Evolutionary conservation across 1,140 invertebrate species (phyloP).

Genomic region (Habropoda laboriosa): DNA sequence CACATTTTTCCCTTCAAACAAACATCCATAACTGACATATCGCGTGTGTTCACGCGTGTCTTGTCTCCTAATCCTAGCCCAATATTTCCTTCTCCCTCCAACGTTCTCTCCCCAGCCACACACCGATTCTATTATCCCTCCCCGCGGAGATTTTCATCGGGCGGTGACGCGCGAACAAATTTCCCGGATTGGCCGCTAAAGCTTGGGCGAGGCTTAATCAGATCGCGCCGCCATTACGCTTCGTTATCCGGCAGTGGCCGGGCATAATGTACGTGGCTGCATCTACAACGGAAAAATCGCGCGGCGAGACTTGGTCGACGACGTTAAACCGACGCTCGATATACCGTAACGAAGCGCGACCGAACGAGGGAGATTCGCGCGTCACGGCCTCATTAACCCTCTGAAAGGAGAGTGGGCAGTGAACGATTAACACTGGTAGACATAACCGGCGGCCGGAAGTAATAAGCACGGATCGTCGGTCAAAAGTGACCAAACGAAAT

Average conservation of each 20-base stretch:
- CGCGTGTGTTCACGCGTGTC: no score
- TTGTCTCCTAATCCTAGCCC: no score
- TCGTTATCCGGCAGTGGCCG: conserved; percentile 15
- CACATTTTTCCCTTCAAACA: no score
- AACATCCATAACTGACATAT: no score
- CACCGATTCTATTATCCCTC: not conserved
- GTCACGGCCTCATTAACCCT: not conserved
- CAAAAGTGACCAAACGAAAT: conserved; percentile 1
- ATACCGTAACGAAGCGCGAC: conserved; percentile 14
- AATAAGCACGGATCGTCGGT: conserved; percentile 6
- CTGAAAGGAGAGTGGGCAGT: no score
- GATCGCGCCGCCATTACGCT: conserved; percentile 27
- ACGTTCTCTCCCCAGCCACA: no score
- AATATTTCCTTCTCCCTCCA: not conserved
- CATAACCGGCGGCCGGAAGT: not conserved
- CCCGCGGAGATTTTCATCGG: not conserved
- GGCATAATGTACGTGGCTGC: not conserved
- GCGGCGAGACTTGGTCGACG: not conserved
- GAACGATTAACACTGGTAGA: not conserved
- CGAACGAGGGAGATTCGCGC: no score
- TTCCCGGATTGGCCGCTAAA: not conserved
- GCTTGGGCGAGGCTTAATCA: conserved; percentile 18
- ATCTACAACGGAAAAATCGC: conserved; percentile 27
- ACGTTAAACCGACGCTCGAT: conserved; percentile 8
- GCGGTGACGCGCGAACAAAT: conserved; percentile 11